A percentile compares a stretch with the other conserved stretches of the same genome.
Evolutionary conservation across 2,888 invertebrate genomes (phyloP).

Genomic region (Aphodius sticticus): DNA sequence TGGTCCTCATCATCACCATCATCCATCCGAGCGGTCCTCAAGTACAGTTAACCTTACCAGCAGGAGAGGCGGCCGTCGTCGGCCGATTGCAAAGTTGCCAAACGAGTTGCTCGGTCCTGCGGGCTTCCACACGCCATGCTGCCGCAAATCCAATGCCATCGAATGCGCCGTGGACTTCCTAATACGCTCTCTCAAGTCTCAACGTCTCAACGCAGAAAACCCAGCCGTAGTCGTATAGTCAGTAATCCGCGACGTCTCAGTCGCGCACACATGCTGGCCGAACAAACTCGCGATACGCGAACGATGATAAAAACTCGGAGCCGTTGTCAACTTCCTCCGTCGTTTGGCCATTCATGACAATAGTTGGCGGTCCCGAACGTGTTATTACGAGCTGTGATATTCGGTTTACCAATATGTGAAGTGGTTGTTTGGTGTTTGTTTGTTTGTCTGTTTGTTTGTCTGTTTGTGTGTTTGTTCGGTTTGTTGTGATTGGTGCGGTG

Average conservation of each 20-base stretch:
- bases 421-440: constrained; percentile 13
- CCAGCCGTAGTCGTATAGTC: neutral
- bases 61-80: neutral
- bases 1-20: neutral
- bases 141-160: constrained; percentile 21
- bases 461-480: constrained; percentile 16
- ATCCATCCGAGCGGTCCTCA: neutral
- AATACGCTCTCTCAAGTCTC: neutral
- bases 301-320: neutral
- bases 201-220: neutral
- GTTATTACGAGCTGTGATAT: constrained; percentile 8
- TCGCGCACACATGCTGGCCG: neutral
- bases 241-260: neutral
- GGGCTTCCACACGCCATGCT: constrained; percentile 32
- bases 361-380: constrained; percentile 22
- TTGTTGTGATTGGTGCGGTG: constrained; percentile 4
- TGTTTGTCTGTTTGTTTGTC: constrained; percentile 6
- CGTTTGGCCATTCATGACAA: neutral
- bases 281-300: neutral
- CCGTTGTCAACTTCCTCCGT: neutral
- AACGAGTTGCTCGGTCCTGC: constrained; percentile 45
- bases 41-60: neutral
- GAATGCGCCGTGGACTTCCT: constrained; percentile 29
- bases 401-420: constrained; percentile 15
- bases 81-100: constrained; percentile 44